phyloP scores from a whole-genome alignment of 2,113 vertebrate species.

The Cephalopholis sonnerati region DNA sequence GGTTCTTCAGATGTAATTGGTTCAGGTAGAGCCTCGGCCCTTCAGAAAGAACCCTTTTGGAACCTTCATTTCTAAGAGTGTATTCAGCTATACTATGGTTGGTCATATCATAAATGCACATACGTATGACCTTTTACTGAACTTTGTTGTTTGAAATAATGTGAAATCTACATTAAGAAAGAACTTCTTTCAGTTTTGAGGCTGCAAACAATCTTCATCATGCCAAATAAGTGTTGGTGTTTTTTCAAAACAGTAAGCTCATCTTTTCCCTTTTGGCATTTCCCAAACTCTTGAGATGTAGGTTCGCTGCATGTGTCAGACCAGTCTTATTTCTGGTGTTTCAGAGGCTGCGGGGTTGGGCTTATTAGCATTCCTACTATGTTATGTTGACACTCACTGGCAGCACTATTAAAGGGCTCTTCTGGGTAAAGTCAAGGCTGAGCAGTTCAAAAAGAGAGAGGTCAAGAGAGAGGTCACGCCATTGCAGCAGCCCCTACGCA shows the following conservation, averaged over 20 bases:
- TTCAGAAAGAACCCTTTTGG: no score
- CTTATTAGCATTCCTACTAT: slow-evolving; percentile 66
- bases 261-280: slow-evolving; percentile 25
- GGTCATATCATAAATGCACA: background rate
- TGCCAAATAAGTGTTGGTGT: background rate
- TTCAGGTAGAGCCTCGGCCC: no score
- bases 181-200: background rate
- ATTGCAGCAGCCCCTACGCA: slow-evolving; percentile 41
- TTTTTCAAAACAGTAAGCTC: slow-evolving; percentile 16
- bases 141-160: background rate
- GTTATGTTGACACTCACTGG: slow-evolving; percentile 58
- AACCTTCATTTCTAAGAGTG: no score
- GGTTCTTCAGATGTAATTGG: no score
- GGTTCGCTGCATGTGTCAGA: slow-evolving; percentile 34
- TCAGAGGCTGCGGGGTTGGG: slow-evolving; percentile 22
- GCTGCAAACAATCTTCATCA: slow-evolving; percentile 11
- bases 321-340: slow-evolving; percentile 44
- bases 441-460: slow-evolving; percentile 54
- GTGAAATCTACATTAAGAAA: background rate
- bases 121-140: background rate
- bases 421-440: slow-evolving; percentile 61
- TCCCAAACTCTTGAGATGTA: slow-evolving; percentile 38
- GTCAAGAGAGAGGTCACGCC: slow-evolving; percentile 53
- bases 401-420: slow-evolving; percentile 63
- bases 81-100: no score